Conservation (phyloP, 2,797 vertebrate species). For the Poecile montanus region DNA sequence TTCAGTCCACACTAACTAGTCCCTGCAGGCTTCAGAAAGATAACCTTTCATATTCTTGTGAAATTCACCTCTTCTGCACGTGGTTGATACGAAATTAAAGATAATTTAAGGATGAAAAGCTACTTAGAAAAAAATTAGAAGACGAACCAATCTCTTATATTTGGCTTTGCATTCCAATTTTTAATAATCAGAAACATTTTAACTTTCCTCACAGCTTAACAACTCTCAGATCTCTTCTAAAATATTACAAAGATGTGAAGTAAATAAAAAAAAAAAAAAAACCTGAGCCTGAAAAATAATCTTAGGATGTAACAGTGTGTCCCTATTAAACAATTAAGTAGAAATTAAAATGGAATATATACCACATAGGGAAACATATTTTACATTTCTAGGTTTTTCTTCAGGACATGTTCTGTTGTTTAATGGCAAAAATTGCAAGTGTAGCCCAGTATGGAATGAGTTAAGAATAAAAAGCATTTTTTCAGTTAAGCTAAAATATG, state of each 20-base stretch:
- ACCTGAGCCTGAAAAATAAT: not conserved
- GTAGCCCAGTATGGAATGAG: not conserved
- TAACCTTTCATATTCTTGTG: not conserved
- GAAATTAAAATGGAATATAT: not conserved
- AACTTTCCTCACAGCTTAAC: not conserved
- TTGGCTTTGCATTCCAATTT: not conserved
- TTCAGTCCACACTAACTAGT: not conserved
- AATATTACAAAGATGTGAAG: not conserved
- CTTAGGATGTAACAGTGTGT: not conserved
- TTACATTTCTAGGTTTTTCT: not conserved
- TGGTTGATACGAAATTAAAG: not conserved
- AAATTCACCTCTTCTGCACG: not conserved
- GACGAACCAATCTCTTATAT: not conserved
- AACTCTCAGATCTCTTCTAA: not conserved
- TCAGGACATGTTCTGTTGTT: not conserved
- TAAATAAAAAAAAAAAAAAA: not conserved
- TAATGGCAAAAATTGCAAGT: not conserved
- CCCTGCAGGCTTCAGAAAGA: not conserved
- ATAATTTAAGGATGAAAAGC: not conserved
- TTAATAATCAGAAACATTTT: not conserved
- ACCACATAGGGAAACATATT: not conserved
- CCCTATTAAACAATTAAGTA: not conserved
- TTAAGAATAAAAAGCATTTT: not conserved
- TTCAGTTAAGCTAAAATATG: not conserved
- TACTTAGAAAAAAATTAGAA: not conserved